phyloP scores from a whole-genome alignment of 2,797 vertebrate species.

The Helarctos malayanus region DNA sequence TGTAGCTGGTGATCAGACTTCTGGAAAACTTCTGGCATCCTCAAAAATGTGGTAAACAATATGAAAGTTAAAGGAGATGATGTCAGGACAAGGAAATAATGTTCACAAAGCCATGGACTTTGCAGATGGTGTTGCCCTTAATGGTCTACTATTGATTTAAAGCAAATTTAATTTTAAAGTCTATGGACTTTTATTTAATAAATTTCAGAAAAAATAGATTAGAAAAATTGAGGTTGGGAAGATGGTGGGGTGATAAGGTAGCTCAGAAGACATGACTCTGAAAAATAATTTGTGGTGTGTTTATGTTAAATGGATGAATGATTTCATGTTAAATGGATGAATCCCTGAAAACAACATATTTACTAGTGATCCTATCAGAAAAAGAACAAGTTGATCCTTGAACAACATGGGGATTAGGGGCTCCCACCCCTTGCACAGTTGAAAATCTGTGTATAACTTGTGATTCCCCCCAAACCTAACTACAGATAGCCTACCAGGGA shows the following conservation, averaged over 20 bases:
- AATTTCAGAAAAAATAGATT: not conserved
- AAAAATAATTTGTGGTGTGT: conserved; percentile 48
- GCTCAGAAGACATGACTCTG: not conserved
- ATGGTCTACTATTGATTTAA: conserved; percentile 23
- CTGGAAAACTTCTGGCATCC: not conserved
- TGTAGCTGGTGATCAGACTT: not conserved
- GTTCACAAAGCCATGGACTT: not conserved
- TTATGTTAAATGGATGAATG: not conserved
- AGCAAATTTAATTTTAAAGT: not conserved
- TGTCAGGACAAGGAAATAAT: not conserved
- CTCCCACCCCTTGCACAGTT: not conserved
- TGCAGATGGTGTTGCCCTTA: not conserved
- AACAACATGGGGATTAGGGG: not conserved
- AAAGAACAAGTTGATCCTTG: not conserved
- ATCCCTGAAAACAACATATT: not conserved
- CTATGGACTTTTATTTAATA: not conserved
- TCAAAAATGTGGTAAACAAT: not conserved
- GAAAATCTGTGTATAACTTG: not conserved
- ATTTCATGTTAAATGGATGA: not conserved
- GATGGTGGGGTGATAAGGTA: not conserved
- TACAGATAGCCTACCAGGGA: not conserved
- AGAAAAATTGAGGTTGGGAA: not conserved
- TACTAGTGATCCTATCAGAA: not conserved
- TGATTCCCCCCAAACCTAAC: not conserved
- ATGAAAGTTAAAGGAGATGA: not conserved